Evolutionary conservation across 2,888 invertebrate genomes (phyloP), one percentile per base, ranked within the genome.

Genomic region (Ctenicera cuprea): DNA sequence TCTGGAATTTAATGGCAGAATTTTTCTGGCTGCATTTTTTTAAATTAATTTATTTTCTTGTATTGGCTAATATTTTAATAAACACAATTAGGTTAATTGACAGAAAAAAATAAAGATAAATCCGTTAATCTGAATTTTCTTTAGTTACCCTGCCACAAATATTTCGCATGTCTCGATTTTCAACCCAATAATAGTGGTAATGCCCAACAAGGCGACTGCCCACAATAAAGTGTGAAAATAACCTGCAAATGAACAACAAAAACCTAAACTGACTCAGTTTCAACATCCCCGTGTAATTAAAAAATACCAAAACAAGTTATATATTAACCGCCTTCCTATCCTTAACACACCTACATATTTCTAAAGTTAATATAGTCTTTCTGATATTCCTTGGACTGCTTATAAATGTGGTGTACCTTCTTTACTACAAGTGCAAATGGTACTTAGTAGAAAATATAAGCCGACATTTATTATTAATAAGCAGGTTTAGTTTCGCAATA

Each of bases 261-360:
- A 62, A 18, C 20, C n/a, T 5, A 16, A 41, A 14, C 41, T 43
- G 61, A 62, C 18, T 43, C 43, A 62, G 22, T 62, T 62, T 26
- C 43, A 18, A 18, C 59, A 38, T 57, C 54, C 54, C 54, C n/a
- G 30, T 30, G n/a, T 38, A 38, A 37, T 62, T 62, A 45, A 62
- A 62, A 62, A 62, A 62, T 62, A 20, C 43, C 62, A 18, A 43
- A 62, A 62, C 62, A 45, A 62, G 62, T 62, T 62, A 59, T 59
- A 26, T 45, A 62, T 62, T 59, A 37, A 30, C n/a, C 14, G 59
- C 38, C 62, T 59, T 18, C 62, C 26, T 26, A 16, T 62, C 62
- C 26, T 62, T 45, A 30, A 62, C 14, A 62, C 62, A 62, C 62
- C 62, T 62, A 62, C 62, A 62, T 41, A 41, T 45, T 62, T 38